These are phyloP conservation scores for Monopterus albus DNA, from an alignment of 2,113 vertebrate genomes.

Conservation along the genomic window DNA sequence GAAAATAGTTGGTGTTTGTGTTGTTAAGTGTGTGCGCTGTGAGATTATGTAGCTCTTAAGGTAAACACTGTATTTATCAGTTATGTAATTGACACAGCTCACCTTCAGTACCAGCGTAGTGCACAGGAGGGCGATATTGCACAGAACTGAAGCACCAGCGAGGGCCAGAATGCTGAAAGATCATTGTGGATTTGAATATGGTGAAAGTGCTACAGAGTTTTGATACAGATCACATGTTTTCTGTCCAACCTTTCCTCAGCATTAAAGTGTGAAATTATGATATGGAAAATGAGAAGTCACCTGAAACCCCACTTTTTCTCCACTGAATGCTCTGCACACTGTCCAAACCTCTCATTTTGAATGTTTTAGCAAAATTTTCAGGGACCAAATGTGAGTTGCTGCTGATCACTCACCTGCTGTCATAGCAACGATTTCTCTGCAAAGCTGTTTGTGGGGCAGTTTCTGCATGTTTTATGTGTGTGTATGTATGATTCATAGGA, in stretches of 20 bases:
- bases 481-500: constrained; percentile 23
- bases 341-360: constrained; percentile 24
- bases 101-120: constrained; percentile 59
- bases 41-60: constrained; percentile 17
- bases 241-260: neutral
- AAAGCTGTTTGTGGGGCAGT: constrained; percentile 20
- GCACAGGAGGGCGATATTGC: constrained; percentile 65
- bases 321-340: constrained; percentile 12
- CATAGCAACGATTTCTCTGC: constrained; percentile 35
- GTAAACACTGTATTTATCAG: constrained; percentile 18
- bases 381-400: constrained; percentile 58
- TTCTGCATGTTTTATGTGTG: constrained; percentile 18
- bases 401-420: constrained; percentile 46
- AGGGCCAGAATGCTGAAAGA: constrained; percentile 24
- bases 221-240: constrained; percentile 3
- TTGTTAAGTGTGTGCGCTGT: neutral
- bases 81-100: constrained; percentile 58
- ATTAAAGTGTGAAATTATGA: neutral
- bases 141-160: constrained; percentile 27
- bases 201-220: constrained; percentile 20
- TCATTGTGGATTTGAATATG: constrained; percentile 31
- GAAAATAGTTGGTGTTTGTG: neutral
- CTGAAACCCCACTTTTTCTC: neutral
- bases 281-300: neutral
- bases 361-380: constrained; percentile 59